A percentile compares a stretch with the other conserved stretches of the same genome.
Conservation (phyloP, 2,113 vertebrate species). For the Leptobrachium leishanense region DNA sequence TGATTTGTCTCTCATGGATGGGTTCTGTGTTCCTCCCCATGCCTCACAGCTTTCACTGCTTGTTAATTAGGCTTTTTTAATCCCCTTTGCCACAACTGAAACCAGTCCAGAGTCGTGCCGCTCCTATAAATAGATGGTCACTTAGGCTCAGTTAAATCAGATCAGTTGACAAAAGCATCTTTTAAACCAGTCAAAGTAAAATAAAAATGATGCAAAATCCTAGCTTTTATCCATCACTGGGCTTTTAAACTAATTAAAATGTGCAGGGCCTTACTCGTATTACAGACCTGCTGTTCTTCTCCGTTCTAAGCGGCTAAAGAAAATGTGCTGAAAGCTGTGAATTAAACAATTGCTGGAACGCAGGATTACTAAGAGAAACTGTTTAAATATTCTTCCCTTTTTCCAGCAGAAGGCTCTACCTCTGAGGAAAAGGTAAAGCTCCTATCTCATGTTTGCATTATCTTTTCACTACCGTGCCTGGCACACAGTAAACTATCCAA, state of each 20-base stretch:
- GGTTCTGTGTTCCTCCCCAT: slow-evolving; percentile 47
- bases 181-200: slow-evolving; percentile 60
- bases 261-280: slow-evolving; percentile 56
- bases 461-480: not conserved
- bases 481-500: slow-evolving; percentile 1
- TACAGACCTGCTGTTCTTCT: slow-evolving; percentile 58
- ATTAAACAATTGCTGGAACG: slow-evolving; percentile 54
- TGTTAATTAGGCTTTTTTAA: slow-evolving; percentile 67
- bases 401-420: slow-evolving; percentile 29
- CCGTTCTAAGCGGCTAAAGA: slow-evolving; percentile 57
- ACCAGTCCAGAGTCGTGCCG: slow-evolving; percentile 64
- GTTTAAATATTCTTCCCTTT: slow-evolving; percentile 51
- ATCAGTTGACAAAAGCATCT: slow-evolving; percentile 65
- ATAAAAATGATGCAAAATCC: slow-evolving; percentile 67
- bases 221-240: slow-evolving; percentile 61
- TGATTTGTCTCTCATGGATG: slow-evolving; percentile 55
- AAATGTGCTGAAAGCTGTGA: slow-evolving; percentile 58
- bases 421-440: slow-evolving; percentile 30
- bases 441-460: slow-evolving; percentile 28
- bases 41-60: slow-evolving; percentile 52
- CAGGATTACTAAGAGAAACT: slow-evolving; percentile 57
- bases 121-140: slow-evolving; percentile 66
- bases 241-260: slow-evolving; percentile 65
- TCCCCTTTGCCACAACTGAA: slow-evolving; percentile 62
- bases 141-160: slow-evolving; percentile 58